Conservation (phyloP, 2,113 vertebrate genomes). For the Gopherus evgoodei region DNA sequence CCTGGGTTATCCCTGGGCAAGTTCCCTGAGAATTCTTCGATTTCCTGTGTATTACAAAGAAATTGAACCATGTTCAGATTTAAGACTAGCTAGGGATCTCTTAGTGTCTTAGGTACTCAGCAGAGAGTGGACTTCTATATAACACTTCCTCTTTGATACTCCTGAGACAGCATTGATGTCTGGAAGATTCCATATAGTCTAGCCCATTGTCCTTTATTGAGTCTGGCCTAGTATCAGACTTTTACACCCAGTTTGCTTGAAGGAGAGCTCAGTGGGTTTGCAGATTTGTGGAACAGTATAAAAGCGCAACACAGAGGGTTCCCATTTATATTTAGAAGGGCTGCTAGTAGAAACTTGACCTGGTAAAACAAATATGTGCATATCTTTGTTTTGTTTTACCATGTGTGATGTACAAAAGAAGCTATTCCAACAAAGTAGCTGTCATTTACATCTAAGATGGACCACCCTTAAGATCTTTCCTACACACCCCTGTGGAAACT, state of each 20-base stretch:
- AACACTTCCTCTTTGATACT: not conserved
- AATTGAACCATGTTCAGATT: not conserved
- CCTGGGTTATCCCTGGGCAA: not conserved
- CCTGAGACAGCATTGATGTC: not conserved
- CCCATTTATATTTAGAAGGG: not conserved
- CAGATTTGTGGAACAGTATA: not conserved
- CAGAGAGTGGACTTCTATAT: not conserved
- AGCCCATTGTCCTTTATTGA: fast-evolving
- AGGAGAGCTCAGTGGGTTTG: not conserved
- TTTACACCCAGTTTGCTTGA: not conserved
- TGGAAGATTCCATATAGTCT: not conserved
- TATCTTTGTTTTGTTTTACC: not conserved
- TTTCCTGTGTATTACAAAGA: not conserved
- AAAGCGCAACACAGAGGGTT: not conserved
- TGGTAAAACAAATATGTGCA: not conserved
- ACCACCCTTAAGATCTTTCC: not conserved
- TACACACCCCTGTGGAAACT: not conserved
- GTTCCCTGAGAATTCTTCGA: not conserved
- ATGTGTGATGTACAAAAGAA: no score
- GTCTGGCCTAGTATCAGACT: not conserved
- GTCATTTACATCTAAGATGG: not conserved
- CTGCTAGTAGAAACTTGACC: not conserved
- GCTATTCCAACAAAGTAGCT: not conserved
- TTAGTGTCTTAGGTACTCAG: not conserved
- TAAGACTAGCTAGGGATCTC: not conserved